These are phyloP conservation scores for Heterohyrax brucei DNA, from an alignment of 2,797 vertebrate genomes.

Conservation along the genomic window DNA sequence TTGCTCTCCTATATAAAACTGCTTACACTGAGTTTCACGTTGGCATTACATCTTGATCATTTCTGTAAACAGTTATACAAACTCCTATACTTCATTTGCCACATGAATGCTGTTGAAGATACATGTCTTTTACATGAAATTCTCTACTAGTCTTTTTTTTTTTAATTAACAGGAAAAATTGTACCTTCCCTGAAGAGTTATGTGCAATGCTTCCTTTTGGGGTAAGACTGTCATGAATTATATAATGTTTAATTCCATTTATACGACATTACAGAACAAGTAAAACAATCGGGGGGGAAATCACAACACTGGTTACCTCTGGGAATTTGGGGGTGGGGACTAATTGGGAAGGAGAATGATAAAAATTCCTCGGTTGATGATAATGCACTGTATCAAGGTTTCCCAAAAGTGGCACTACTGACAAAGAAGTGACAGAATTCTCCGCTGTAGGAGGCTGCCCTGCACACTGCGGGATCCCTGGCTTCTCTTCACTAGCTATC, in stretches of 20 bases:
- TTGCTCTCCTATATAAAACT: neutral
- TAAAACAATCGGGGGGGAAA: constrained; percentile 22
- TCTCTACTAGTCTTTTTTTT: neutral
- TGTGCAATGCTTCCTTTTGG: neutral
- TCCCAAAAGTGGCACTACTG: neutral
- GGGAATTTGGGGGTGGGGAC: neutral
- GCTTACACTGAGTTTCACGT: neutral
- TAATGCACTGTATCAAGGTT: neutral
- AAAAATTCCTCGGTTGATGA: neutral
- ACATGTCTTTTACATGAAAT: constrained; percentile 5
- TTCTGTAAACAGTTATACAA: neutral
- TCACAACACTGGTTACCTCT: neutral
- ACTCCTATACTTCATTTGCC: constrained; percentile 9
- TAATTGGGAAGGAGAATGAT: neutral
- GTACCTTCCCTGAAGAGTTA: constrained; percentile 25
- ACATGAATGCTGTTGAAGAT: neutral
- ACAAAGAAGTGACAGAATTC: neutral
- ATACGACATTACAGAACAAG: neutral
- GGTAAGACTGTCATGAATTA: neutral
- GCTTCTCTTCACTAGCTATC: constrained; percentile 38
- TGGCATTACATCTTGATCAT: neutral
- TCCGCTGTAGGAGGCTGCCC: neutral
- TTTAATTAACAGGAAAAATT: constrained; percentile 9
- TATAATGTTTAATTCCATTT: neutral
- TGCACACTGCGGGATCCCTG: neutral